Conservation (phyloP, 2,113 vertebrate genomes). For the Phrynosoma platyrhinos region DNA sequence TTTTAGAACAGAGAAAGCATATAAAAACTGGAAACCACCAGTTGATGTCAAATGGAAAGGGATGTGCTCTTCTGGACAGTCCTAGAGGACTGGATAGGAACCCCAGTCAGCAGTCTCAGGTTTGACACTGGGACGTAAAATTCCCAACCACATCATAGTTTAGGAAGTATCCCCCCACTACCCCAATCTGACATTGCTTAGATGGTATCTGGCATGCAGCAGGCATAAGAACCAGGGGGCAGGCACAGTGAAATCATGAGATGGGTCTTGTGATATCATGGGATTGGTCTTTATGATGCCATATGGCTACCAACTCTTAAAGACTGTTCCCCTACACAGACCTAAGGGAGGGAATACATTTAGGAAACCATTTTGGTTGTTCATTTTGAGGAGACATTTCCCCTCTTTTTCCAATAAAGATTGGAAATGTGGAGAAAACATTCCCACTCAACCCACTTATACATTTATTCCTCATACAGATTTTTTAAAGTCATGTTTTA, state of each 20-base stretch:
- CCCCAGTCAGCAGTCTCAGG: no score
- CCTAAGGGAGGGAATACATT: not conserved
- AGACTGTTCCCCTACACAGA: not conserved
- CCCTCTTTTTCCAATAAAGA: not conserved
- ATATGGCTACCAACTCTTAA: not conserved
- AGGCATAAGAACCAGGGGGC: no score
- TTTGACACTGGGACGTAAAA: no score
- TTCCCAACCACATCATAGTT: not conserved
- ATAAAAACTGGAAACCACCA: no score
- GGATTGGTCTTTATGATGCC: not conserved
- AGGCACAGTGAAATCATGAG: no score
- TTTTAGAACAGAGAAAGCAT: no score
- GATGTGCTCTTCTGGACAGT: no score
- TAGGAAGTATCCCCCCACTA: not conserved
- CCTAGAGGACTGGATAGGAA: no score
- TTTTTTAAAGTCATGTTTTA: not conserved
- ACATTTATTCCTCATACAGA: not conserved
- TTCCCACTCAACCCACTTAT: not conserved
- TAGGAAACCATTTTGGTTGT: not conserved
- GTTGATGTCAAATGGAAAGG: no score
- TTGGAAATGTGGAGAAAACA: not conserved
- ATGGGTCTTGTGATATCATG: no score
- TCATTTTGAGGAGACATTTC: not conserved
- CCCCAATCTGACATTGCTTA: no score
- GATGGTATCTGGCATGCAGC: no score